Evolutionary conservation across 1,140 invertebrate species (phyloP).

Genomic region (fruit fly (Drosophila melanogaster)): DNA sequence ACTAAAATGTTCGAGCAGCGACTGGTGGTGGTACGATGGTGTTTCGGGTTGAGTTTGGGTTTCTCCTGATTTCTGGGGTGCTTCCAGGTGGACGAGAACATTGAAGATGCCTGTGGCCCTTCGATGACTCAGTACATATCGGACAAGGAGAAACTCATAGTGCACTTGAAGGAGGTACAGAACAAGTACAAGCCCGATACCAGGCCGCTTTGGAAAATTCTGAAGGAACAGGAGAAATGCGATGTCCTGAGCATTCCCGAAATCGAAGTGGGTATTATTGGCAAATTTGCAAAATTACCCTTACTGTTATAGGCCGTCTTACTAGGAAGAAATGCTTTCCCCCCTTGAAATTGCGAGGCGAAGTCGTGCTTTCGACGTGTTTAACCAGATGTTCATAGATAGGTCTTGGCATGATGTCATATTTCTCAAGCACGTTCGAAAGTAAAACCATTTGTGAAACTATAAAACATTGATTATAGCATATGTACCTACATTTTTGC

Average conservation of each 20-base stretch:
- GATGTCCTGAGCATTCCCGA: conserved; percentile 73
- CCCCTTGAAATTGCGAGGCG: conserved; percentile 68
- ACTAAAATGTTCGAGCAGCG: conserved; percentile 52
- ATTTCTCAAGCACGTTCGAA: conserved; percentile 63
- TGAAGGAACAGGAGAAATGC: conserved; percentile 68
- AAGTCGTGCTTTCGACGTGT: conserved; percentile 64
- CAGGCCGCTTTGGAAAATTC: conserved; percentile 70
- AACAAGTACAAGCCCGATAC: conserved; percentile 34
- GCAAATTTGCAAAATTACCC: not conserved
- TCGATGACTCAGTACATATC: conserved; percentile 60
- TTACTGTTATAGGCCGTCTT: not conserved
- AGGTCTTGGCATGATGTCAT: conserved; percentile 72
- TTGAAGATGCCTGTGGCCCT: conserved; percentile 63
- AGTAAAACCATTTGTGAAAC: conserved; percentile 8
- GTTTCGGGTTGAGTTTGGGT: no score
- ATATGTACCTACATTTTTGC: not conserved
- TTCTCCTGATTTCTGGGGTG: not conserved
- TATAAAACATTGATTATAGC: not conserved
- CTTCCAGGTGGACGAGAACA: conserved; percentile 63
- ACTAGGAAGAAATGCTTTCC: conserved; percentile 56
- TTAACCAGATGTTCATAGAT: conserved; percentile 72
- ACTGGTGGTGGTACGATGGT: conserved; percentile 57
- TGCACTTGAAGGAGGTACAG: conserved; percentile 24
- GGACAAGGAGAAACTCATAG: conserved; percentile 48
- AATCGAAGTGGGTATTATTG: conserved; percentile 37